phyloP scores from a whole-genome alignment of 2,888 invertebrate species.

The Sinotaia quadrata region DNA sequence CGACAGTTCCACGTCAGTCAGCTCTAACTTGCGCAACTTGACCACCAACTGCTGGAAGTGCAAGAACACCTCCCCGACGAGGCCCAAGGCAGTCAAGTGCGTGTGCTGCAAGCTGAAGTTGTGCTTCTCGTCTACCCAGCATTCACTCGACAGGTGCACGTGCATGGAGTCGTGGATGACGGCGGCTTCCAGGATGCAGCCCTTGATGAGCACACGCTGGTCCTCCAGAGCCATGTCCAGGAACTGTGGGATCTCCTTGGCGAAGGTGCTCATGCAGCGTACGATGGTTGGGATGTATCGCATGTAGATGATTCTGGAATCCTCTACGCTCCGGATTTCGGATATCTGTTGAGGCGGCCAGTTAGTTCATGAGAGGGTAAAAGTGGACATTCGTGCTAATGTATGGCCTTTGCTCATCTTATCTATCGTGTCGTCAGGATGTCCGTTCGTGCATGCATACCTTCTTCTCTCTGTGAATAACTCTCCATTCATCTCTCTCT shows the following conservation, averaged over 20 bases:
- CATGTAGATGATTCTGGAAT: constrained; percentile 51
- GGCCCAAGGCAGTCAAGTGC: constrained; percentile 39
- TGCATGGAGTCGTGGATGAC: constrained; percentile 51
- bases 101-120: constrained; percentile 38
- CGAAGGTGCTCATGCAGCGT: constrained; percentile 58
- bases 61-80: constrained; percentile 48
- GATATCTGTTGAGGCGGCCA: neutral
- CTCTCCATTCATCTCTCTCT: no score
- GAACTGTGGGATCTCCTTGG: constrained; percentile 61
- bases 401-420: no score
- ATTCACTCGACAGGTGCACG: constrained; percentile 37
- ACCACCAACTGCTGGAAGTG: constrained; percentile 41
- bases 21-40: constrained; percentile 37
- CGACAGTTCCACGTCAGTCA: constrained; percentile 38
- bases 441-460: no score
- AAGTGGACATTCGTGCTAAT: no score
- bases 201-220: constrained; percentile 59
- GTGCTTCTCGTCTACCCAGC: constrained; percentile 47
- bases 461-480: no score
- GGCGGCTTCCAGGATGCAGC: constrained; percentile 57
- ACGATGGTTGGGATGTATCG: constrained; percentile 59
- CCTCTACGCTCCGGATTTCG: constrained; percentile 9
- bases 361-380: no score
- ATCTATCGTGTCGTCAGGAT: no score
- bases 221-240: constrained; percentile 51